These are phyloP conservation scores for Mallotus villosus DNA, from an alignment of 2,797 vertebrate genomes.

Conservation along the genomic window DNA sequence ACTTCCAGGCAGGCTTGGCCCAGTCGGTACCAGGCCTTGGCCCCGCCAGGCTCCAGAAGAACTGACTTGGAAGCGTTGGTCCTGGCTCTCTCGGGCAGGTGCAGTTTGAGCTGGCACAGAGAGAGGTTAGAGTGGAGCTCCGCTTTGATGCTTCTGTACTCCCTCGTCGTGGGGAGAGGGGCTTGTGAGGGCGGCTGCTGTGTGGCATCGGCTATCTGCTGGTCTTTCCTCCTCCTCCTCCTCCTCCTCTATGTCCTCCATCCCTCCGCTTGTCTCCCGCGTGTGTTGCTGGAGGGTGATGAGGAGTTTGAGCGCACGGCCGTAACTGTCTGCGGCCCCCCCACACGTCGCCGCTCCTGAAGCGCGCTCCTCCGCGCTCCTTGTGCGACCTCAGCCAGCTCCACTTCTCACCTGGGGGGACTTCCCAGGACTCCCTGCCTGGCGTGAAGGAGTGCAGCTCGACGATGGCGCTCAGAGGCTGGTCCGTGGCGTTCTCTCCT, in stretches of 20 bases:
- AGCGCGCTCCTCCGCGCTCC: constrained; percentile 77
- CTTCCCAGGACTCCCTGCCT: constrained; percentile 83
- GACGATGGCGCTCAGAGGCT: constrained; percentile 58
- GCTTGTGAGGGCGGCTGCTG: constrained; percentile 6
- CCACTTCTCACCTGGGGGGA: constrained; percentile 78
- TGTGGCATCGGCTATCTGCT: constrained; percentile 22
- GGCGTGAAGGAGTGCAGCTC: constrained; percentile 77
- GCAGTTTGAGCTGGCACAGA: constrained; percentile 84
- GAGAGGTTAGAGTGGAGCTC: constrained; percentile 87
- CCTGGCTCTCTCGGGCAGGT: constrained; percentile 75
- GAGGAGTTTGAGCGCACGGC: constrained; percentile 80
- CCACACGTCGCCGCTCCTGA: constrained; percentile 78
- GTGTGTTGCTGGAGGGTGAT: constrained; percentile 68
- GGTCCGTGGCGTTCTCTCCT: constrained; percentile 4
- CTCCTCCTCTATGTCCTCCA: constrained; percentile 2
- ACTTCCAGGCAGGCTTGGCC: constrained; percentile 82
- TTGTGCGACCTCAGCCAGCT: constrained; percentile 77
- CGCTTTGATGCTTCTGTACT: constrained; percentile 70
- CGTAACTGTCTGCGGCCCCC: constrained; percentile 83
- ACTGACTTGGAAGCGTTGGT: constrained; percentile 79
- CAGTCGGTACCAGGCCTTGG: constrained; percentile 86
- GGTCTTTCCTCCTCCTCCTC: constrained; percentile 32
- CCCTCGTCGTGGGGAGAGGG: constrained; percentile 45
- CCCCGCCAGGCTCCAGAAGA: constrained; percentile 73
- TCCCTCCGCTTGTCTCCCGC: constrained; percentile 10